phyloP scores from a whole-genome alignment of 1,140 invertebrate species.

The Drosophila obscura region DNA sequence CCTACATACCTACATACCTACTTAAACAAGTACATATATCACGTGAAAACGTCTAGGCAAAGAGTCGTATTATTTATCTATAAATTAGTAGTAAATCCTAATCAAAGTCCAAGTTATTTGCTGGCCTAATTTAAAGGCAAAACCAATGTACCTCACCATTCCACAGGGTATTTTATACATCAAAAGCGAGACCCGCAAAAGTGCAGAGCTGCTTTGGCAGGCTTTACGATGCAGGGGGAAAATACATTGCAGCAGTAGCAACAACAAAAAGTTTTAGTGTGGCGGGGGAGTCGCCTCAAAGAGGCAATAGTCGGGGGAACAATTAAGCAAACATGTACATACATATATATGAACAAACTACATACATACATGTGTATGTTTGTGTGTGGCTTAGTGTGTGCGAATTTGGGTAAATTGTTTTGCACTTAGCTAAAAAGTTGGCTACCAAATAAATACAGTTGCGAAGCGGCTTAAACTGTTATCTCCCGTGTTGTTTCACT shows the following conservation, averaged over 20 bases:
- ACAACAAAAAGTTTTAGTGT: constrained; percentile 11
- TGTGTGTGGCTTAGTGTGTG: constrained; percentile 19
- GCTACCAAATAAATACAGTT: constrained; percentile 69
- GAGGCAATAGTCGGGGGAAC: constrained; percentile 51
- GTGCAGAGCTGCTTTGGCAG: constrained; percentile 66
- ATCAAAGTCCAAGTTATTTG: constrained; percentile 30
- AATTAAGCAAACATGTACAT: constrained; percentile 57
- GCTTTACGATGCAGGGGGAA: constrained; percentile 48
- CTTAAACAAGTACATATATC: no score
- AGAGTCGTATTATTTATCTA: no score
- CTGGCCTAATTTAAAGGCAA: no score
- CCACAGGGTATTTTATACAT: constrained; percentile 35
- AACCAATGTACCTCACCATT: not conserved
- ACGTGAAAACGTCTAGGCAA: no score
- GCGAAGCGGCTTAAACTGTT: constrained; percentile 65
- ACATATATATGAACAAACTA: no score
- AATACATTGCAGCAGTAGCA: constrained; percentile 10
- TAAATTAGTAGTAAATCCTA: no score
- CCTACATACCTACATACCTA: no score
- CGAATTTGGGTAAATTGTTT: constrained; percentile 80
- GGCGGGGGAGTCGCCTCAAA: constrained; percentile 1
- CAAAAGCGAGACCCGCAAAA: constrained; percentile 42
- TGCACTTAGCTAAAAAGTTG: constrained; percentile 81
- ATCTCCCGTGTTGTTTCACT: constrained; percentile 70
- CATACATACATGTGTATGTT: not conserved